Evolutionary conservation across 1,140 invertebrate species (phyloP).

Genomic region (Drosophila bocki): DNA sequence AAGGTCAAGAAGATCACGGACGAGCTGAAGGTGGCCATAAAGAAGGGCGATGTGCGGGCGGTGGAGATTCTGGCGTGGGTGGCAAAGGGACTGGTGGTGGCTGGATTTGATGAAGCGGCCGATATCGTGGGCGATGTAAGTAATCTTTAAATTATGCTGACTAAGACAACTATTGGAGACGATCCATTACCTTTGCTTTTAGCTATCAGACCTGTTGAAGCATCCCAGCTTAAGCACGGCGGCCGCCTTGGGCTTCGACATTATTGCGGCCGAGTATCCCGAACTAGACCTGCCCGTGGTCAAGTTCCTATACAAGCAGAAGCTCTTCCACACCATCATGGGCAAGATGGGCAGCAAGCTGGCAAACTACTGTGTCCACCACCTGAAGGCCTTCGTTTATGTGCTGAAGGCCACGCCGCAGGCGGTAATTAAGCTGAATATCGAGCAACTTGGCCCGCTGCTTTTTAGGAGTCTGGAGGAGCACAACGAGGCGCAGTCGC

Average conservation of each 20-base stretch:
- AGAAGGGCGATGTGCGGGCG: conserved; percentile 68
- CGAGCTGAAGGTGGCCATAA: conserved; percentile 61
- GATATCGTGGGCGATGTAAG: conserved; percentile 80
- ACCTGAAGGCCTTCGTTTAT: conserved; percentile 88
- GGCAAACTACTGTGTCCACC: conserved; percentile 86
- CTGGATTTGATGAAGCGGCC: conserved; percentile 69
- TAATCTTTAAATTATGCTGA: background rate
- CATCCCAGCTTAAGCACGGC: conserved; percentile 70
- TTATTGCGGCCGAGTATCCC: conserved; percentile 75
- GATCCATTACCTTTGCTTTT: background rate
- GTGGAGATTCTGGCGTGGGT: conserved; percentile 79
- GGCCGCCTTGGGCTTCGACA: conserved; percentile 75
- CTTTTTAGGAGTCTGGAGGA: conserved; percentile 89
- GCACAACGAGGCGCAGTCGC: conserved; percentile 86
- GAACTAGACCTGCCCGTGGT: conserved; percentile 79
- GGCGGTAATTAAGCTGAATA: conserved; percentile 87
- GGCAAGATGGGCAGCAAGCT: conserved; percentile 84
- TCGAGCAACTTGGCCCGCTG: conserved; percentile 88
- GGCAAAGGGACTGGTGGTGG: conserved; percentile 72
- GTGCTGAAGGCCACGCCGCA: conserved; percentile 88
- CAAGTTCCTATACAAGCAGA: conserved; percentile 87
- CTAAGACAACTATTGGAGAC: accelerated
- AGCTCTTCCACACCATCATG: conserved; percentile 87
- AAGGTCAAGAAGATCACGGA: conserved; percentile 56
- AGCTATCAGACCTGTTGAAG: conserved; percentile 78